Percentiles rank a stretch among this genome's conserved stretches.
phyloP scores from a whole-genome alignment of 2,797 vertebrate genomes.

The Echiichthys vipera region DNA sequence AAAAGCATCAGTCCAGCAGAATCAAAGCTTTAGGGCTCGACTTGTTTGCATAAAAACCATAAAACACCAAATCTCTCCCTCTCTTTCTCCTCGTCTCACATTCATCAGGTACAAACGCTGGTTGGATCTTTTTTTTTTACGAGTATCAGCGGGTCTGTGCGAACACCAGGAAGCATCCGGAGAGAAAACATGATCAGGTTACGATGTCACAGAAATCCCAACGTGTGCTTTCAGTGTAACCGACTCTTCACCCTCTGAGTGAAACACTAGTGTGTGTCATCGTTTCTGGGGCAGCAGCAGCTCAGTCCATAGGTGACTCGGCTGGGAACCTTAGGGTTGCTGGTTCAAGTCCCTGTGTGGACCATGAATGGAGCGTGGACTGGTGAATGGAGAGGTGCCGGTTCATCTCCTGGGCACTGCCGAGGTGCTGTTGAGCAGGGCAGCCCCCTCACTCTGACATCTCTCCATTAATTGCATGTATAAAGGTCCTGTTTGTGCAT shows the following conservation, averaged over 20 bases:
- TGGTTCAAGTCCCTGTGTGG: too few relatives aligned
- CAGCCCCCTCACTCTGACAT: too few relatives aligned
- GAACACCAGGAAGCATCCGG: conserved; percentile 15
- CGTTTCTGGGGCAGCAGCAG: too few relatives aligned
- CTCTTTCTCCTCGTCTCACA: background rate
- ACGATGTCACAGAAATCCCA: conserved; percentile 14
- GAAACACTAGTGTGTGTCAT: conserved; percentile 2
- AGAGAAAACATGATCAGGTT: conserved; percentile 36
- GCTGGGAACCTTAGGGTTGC: too few relatives aligned
- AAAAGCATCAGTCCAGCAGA: conserved; percentile 56
- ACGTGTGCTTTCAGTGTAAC: background rate
- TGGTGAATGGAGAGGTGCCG: too few relatives aligned
- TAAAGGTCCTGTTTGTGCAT: too few relatives aligned
- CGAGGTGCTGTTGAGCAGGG: too few relatives aligned
- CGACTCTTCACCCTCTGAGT: background rate
- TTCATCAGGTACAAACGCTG: conserved; percentile 43
- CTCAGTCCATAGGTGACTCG: too few relatives aligned
- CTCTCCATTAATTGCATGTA: too few relatives aligned
- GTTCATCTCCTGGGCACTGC: too few relatives aligned
- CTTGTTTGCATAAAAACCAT: conserved; percentile 60
- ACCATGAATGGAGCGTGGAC: too few relatives aligned
- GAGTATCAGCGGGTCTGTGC: background rate
- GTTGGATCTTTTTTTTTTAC: conserved; percentile 11
- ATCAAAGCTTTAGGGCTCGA: conserved; percentile 51
- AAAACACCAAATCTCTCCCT: conserved; percentile 34